Evolutionary conservation across 1,140 invertebrate genomes (phyloP), one percentile per base, ranked within the genome.

Genomic region (Chymomyza costata): DNA sequence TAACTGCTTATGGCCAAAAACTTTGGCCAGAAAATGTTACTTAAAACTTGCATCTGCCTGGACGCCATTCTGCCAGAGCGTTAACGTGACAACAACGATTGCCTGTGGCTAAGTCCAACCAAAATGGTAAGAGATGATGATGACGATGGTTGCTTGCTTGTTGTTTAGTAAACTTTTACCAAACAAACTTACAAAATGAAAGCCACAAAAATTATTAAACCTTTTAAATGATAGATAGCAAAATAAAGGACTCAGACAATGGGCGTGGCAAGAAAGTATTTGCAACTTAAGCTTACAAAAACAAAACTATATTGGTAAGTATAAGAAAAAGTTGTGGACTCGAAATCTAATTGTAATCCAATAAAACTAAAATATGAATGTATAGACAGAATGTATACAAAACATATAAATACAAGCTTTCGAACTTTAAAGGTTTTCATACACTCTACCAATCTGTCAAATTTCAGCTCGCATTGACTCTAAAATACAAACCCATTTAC

Each of bases 1-100:
- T 32, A 51, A 56, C 43, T 43, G 47, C 58, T 51, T 55, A 47
- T 56, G 58, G 52, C 32, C 43, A 43, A 45, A 57, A 62, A 47
- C 46, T 65, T 64, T 44, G 17, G 45, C 37, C 40, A 8, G 21
- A 3, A 25, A 25, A 25, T 25, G 21, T 25, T 25, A 25, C 21
- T 25, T 25, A 25, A 3, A 25, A 8, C 21, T 16, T 18, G 21
- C n/a, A n/a, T n/a, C n/a, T n/a, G n/a, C n/a, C 30, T 38, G 10
- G 15, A 38, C 35, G 5, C 35, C 15, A 6, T 16, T 38, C 8
- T 14, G 13, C 8, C 32, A 10, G 8, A 6, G 10, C 25, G 25
- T 10, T 6, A 28, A 28, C 5, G 5, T 28, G 25, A 34, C 11
- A 34, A 14, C 32, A 34, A 34, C 32, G n/a, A 34, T 34, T 6